phyloP scores from a whole-genome alignment of 1,140 invertebrate species.

The Ericerus pela region DNA sequence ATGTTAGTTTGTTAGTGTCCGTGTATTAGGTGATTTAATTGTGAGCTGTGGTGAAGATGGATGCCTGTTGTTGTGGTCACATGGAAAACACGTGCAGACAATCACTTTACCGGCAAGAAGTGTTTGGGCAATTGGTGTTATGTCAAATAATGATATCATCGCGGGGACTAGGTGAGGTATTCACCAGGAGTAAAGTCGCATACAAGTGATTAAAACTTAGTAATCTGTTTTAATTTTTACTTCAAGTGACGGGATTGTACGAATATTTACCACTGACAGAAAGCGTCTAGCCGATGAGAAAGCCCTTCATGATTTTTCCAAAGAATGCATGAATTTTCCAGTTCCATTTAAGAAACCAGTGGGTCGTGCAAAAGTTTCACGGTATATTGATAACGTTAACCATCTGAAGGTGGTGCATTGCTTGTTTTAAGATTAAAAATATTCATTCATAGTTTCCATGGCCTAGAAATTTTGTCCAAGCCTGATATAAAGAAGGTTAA shows the following conservation, averaged over 20 bases:
- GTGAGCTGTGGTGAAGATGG: slow-evolving; percentile 75
- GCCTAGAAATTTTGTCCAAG: slow-evolving; percentile 51
- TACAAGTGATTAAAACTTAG: too few species aligned
- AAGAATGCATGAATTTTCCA: slow-evolving; percentile 49
- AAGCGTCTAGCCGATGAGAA: slow-evolving; percentile 47
- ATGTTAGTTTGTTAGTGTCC: slow-evolving; percentile 16
- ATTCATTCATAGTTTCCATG: slow-evolving; percentile 47
- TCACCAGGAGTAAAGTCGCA: slow-evolving; percentile 6
- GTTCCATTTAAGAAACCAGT: slow-evolving; percentile 41
- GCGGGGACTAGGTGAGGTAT: slow-evolving; percentile 60
- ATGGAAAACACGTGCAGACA: slow-evolving; percentile 48
- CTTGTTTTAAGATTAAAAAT: slow-evolving; percentile 15
- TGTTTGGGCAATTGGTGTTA: slow-evolving; percentile 69
- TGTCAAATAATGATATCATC: slow-evolving; percentile 80
- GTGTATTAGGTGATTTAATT: slow-evolving; percentile 28
- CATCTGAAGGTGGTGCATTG: slow-evolving; percentile 3
- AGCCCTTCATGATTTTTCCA: slow-evolving; percentile 46
- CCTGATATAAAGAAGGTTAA: slow-evolving; percentile 72
- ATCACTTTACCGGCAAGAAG: slow-evolving; percentile 69
- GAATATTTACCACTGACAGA: slow-evolving; percentile 64
- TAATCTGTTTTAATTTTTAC: too few species aligned
- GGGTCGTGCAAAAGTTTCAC: slow-evolving; percentile 53
- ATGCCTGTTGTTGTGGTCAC: slow-evolving; percentile 69
- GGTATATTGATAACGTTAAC: slow-evolving; percentile 7
- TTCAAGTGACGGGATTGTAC: slow-evolving; percentile 66